A percentile compares a stretch with the other conserved stretches of the same genome.
Evolutionary conservation across 2,888 invertebrate genomes (phyloP).

Genomic region (Cactoblastis cactorum): DNA sequence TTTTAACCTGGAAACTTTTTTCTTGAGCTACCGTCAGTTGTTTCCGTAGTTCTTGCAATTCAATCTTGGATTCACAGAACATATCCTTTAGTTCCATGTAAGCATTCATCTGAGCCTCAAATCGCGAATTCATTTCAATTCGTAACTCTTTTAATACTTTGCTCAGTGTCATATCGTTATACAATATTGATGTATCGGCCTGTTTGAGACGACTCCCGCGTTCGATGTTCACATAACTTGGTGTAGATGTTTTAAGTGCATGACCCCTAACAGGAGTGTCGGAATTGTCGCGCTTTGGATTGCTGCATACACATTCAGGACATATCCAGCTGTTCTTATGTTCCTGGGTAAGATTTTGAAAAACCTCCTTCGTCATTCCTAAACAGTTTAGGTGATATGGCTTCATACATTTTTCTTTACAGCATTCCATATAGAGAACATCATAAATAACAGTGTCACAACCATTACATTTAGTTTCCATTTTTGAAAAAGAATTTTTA

Average conservation of each 20-base stretch:
- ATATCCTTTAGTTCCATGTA: background rate
- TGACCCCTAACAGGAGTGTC: background rate
- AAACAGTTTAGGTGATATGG: background rate
- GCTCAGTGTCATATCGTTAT: background rate
- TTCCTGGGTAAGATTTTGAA: background rate
- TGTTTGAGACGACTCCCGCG: background rate
- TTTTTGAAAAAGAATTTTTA: background rate
- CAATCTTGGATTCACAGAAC: background rate
- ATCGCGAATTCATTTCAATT: background rate
- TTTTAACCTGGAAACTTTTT: background rate
- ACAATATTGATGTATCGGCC: background rate
- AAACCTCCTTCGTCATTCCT: background rate
- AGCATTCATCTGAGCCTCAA: background rate
- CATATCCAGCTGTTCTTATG: background rate
- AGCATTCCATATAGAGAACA: background rate
- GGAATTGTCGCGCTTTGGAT: too few relatives aligned
- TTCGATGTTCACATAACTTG: background rate
- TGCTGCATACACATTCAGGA: background rate
- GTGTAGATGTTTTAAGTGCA: background rate
- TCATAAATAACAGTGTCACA: background rate
- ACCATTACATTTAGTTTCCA: background rate
- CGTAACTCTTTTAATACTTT: background rate
- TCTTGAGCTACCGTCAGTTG: conserved; percentile 1
- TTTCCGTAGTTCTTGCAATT: background rate
- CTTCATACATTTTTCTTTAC: background rate